Conservation (phyloP, 2,113 vertebrate species). For the Cryptotis parvus region DNA sequence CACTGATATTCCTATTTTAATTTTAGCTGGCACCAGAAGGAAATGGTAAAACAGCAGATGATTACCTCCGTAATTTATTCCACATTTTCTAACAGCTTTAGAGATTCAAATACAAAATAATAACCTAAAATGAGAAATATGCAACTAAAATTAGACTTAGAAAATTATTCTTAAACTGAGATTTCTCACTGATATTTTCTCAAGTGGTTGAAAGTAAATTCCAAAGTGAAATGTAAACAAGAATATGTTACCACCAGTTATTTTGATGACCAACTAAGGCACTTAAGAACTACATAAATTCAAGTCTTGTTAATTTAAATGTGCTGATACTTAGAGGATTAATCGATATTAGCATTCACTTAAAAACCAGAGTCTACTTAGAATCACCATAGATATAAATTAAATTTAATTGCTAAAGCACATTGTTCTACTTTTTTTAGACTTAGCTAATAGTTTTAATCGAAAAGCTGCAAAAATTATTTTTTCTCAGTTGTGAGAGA, state of each 20-base stretch:
- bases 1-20: slow-evolving; percentile 80
- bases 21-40: slow-evolving; percentile 79
- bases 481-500: background rate
- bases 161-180: slow-evolving; percentile 70
- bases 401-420: slow-evolving; percentile 29
- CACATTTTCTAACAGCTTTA: slow-evolving; percentile 76
- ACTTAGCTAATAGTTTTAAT: slow-evolving; percentile 20
- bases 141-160: slow-evolving; percentile 76
- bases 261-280: slow-evolving; percentile 53
- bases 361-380: slow-evolving; percentile 12
- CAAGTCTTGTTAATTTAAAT: slow-evolving; percentile 49
- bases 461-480: background rate
- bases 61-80: slow-evolving; percentile 79
- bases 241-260: slow-evolving; percentile 66
- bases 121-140: slow-evolving; percentile 76
- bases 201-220: slow-evolving; percentile 69
- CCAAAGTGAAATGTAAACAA: slow-evolving; percentile 69
- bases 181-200: slow-evolving; percentile 29
- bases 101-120: slow-evolving; percentile 78
- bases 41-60: slow-evolving; percentile 80
- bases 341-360: slow-evolving; percentile 23
- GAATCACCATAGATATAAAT: background rate
- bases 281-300: background rate
- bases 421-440: slow-evolving; percentile 20
- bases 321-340: slow-evolving; percentile 48